Evolutionary conservation across 2,113 vertebrate genomes (phyloP).

Genomic region (Zosterops hypoxanthus): DNA sequence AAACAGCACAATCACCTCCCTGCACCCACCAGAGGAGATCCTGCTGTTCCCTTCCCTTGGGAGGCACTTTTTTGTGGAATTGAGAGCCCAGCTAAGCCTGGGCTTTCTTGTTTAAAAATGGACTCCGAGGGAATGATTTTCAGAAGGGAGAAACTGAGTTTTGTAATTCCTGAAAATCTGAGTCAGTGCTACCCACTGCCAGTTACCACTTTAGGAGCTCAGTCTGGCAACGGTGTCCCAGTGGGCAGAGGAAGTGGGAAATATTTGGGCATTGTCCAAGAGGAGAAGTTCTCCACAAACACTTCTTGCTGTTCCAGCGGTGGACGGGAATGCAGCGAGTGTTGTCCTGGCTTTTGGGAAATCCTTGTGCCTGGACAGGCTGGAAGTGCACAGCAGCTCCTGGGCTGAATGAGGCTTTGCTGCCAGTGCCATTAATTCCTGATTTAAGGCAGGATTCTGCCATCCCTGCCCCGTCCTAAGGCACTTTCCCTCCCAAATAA

Average conservation of each 20-base stretch:
- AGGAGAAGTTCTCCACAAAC: background rate
- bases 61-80: background rate
- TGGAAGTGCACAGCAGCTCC: accelerated
- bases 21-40: background rate
- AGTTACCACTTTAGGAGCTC: slow-evolving; percentile 18
- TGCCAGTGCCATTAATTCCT: background rate
- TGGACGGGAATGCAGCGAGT: background rate
- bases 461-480: background rate
- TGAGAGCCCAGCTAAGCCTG: background rate
- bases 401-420: background rate
- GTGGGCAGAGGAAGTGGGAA: slow-evolving; percentile 49
- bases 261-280: slow-evolving; percentile 3
- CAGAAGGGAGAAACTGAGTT: background rate
- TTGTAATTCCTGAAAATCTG: slow-evolving; percentile 29
- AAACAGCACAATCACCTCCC: background rate
- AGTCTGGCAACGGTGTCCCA: slow-evolving; percentile 16
- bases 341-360: background rate
- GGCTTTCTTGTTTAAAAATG: background rate
- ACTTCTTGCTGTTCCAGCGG: background rate
- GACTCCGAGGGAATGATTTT: background rate
- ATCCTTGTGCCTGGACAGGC: background rate
- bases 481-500: background rate
- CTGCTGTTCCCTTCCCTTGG: background rate
- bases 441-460: background rate
- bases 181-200: slow-evolving; percentile 23